phyloP scores from a whole-genome alignment of 2,797 vertebrate genomes.

The Catharus ustulatus region DNA sequence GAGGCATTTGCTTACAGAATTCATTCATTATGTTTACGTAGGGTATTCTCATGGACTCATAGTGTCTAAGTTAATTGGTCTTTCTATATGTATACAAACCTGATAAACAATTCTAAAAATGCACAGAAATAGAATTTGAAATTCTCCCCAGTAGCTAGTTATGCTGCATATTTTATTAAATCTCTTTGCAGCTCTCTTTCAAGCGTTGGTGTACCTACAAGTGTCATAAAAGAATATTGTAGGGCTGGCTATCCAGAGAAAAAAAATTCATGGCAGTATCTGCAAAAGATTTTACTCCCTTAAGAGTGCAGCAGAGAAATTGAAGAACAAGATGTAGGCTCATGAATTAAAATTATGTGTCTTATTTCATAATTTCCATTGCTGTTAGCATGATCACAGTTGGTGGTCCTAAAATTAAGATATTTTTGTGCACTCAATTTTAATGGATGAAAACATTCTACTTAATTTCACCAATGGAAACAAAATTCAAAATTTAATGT shows the following conservation, averaged over 20 bases:
- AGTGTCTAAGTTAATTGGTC: neutral
- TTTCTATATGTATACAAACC: neutral
- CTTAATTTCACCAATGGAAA: neutral
- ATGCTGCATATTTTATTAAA: neutral
- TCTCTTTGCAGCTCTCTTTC: neutral
- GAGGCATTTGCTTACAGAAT: neutral
- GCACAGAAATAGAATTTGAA: neutral
- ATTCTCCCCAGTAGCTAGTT: neutral
- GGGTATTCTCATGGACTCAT: neutral
- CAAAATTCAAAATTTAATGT: neutral
- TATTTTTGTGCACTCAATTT: neutral
- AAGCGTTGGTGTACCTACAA: neutral
- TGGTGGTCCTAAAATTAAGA: neutral
- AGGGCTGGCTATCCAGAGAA: neutral
- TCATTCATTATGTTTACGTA: neutral
- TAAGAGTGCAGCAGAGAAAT: neutral
- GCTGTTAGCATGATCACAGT: neutral
- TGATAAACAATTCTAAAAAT: conserved; percentile 12
- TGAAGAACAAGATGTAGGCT: neutral
- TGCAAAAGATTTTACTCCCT: neutral
- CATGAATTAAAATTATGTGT: neutral
- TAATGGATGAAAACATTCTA: conserved; percentile 2
- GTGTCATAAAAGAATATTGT: neutral
- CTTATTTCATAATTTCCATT: neutral
- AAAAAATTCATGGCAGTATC: neutral